Base-by-base conservation (phyloP, 2,888 invertebrate species). In the Seladonia tumulorum region DNA sequence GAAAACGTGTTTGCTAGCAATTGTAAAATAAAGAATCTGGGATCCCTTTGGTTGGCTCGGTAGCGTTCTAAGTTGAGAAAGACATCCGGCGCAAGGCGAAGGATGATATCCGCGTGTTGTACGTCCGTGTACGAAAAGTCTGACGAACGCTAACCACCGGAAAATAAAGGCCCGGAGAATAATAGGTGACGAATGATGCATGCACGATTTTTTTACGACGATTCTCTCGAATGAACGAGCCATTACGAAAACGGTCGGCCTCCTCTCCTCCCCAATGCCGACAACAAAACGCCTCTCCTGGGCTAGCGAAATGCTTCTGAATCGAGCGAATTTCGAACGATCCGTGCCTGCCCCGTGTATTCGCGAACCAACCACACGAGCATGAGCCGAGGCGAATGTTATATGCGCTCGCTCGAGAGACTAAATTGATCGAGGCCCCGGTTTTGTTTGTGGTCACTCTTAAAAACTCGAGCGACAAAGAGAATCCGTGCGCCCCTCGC, bases 271-370 rank as follows among this genome's bases (percentile, higher is more conserved):
- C 95, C 94, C 90, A 90, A 87, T 91, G 90, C 90, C 88, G 90
- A 94, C 93, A 95, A 95, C 94, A 95, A 95, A 95, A 95, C 95
- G 95, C 95, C 95, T 95, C 89, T 89, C 91, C 71, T 90, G 91
- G 89, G 92, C 93, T 92, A 90, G 91, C 91, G 89, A 93, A 93
- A 93, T 93, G 91, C 91, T 88, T 90, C 91, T 93, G 92, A 92
- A 94, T 94, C 91, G 87, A 86, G 79, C 83, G 81, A 90, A 87
- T 90, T 90, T 91, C 83, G 76, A 77, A 74, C 73, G 49, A 66
- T 78, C 71, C 74, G 78, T 60, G 79, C 35, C 73, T 60, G 79
- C 35, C 73, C 76, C 76, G 83, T 63, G 80, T 63, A 75, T 18
- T 25, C 63, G 63, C 18, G 29, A 10, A 29, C 63, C 63, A 29